Evolutionary conservation across 2,113 vertebrate genomes (phyloP).

Genomic region (Galeopterus variegatus): DNA sequence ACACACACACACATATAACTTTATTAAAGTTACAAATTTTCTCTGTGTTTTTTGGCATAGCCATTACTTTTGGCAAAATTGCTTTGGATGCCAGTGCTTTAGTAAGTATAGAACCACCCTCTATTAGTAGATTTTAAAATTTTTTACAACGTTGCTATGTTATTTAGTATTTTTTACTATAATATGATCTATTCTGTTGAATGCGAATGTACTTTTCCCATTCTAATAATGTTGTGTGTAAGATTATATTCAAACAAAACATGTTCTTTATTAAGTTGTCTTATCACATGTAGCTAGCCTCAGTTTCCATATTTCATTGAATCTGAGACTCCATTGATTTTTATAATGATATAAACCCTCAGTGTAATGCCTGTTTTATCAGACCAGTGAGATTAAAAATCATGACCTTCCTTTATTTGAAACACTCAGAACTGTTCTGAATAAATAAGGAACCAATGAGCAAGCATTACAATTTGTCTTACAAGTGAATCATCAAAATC

Average conservation of each 20-base stretch:
- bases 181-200: neutral
- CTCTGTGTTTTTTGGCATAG: neutral
- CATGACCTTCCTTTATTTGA: neutral
- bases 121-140: neutral
- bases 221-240: neutral
- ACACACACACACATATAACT: neutral
- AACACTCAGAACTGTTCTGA: conserved; percentile 43
- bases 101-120: neutral
- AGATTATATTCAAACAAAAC: neutral
- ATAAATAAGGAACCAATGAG: neutral
- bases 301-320: neutral
- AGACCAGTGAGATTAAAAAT: conserved; percentile 41
- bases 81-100: neutral
- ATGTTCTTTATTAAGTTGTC: neutral
- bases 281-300: neutral
- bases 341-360: neutral
- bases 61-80: neutral
- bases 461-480: neutral
- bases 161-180: neutral
- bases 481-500: neutral
- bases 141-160: neutral
- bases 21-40: neutral
- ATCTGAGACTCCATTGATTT: neutral
- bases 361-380: conserved; percentile 29
- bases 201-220: no score